Evolutionary conservation across 2,797 vertebrate species (phyloP).

Genomic region (Oreonectes daqikongensis): DNA sequence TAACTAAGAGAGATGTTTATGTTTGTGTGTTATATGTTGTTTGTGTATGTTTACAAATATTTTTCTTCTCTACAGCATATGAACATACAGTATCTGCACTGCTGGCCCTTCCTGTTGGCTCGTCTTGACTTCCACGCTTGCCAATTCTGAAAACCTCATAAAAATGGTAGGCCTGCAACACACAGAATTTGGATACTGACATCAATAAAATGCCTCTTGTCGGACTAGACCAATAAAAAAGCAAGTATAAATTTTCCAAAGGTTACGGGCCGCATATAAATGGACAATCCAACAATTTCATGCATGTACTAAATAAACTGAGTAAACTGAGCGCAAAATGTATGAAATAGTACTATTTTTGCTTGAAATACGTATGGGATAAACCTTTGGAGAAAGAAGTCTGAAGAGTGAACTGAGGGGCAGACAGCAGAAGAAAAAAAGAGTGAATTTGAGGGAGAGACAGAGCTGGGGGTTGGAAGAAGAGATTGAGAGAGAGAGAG

Average conservation of each 20-base stretch:
- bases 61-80: slow-evolving; percentile 5
- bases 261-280: slow-evolving; percentile 54
- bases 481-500: slow-evolving; percentile 42
- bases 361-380: background rate
- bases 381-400: slow-evolving; percentile 18
- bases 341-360: background rate
- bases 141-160: slow-evolving; percentile 37
- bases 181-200: slow-evolving; percentile 52
- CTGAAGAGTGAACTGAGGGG: background rate
- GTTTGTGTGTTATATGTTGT: background rate
- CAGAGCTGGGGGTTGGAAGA: background rate
- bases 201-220: slow-evolving; percentile 52
- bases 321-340: background rate
- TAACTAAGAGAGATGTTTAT: background rate
- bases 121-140: background rate
- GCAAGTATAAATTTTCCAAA: slow-evolving; percentile 50
- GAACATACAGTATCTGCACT: slow-evolving; percentile 17
- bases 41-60: slow-evolving; percentile 15
- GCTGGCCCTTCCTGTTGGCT: background rate
- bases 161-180: slow-evolving; percentile 50
- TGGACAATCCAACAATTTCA: slow-evolving; percentile 57
- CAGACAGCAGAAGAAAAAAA: slow-evolving; percentile 19
- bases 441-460: background rate
- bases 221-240: slow-evolving; percentile 56
- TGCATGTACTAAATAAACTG: slow-evolving; percentile 31